A percentile compares a stretch with the other conserved stretches of the same genome.
Conservation (phyloP, 2,113 vertebrate species). For the Paedocypris sp. region DNA sequence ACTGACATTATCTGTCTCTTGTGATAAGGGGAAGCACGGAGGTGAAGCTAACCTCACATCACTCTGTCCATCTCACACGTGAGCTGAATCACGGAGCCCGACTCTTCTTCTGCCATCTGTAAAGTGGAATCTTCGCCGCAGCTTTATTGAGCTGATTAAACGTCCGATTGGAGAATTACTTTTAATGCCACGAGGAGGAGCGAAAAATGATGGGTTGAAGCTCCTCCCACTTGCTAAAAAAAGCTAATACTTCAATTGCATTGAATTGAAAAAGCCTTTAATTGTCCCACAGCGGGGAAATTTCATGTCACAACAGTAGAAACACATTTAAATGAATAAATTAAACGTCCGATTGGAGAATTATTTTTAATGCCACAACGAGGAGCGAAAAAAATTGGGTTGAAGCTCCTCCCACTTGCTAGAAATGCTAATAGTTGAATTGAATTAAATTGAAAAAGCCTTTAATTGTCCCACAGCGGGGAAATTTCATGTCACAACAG, state of each 20-base stretch:
- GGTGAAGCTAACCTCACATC: constrained; percentile 18
- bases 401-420: background rate
- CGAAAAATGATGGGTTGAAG: constrained; percentile 10
- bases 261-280: no score
- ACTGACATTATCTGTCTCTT: constrained; percentile 36
- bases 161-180: constrained; percentile 9
- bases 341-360: constrained; percentile 7
- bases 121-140: background rate
- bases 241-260: no score
- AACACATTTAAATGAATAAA: constrained; percentile 11
- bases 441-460: no score
- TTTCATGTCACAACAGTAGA: no score
- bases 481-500: no score
- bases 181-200: constrained; percentile 6
- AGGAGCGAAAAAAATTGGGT: constrained; percentile 4
- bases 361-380: constrained; percentile 9
- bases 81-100: background rate
- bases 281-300: no score
- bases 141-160: constrained; percentile 12
- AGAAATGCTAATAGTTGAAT: no score
- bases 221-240: background rate
- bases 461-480: no score
- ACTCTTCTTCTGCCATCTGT: background rate
- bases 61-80: background rate
- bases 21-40: constrained; percentile 13